Conservation (phyloP, 1,140 invertebrate genomes). For the Dendroctonus ponderosae region DNA sequence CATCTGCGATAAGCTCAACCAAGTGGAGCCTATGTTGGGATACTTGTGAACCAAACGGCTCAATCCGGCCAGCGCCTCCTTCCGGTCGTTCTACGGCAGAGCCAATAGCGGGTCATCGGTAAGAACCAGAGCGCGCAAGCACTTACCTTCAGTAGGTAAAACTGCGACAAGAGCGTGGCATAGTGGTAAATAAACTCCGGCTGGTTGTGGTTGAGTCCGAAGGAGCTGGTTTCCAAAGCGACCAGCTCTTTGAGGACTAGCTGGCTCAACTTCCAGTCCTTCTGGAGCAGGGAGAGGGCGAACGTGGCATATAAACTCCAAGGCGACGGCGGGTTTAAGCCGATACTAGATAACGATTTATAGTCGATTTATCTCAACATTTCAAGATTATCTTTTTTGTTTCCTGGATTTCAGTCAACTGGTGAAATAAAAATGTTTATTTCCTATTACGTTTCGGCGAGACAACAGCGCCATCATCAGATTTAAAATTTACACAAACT, state of each 20-base stretch:
- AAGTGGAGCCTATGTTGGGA: slow-evolving; percentile 40
- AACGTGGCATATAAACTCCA: slow-evolving; percentile 66
- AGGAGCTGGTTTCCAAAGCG: slow-evolving; percentile 8
- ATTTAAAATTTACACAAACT: too few relatives aligned
- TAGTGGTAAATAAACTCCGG: slow-evolving; percentile 42
- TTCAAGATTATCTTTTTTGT: slow-evolving; percentile 1
- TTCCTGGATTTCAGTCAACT: too few relatives aligned
- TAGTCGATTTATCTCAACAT: too few relatives aligned
- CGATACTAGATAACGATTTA: slow-evolving; percentile 49
- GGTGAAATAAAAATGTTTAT: too few relatives aligned
- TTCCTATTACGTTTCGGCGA: too few relatives aligned
- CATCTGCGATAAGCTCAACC: slow-evolving; percentile 43
- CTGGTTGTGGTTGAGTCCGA: slow-evolving; percentile 27
- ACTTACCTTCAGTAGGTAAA: slow-evolving; percentile 42
- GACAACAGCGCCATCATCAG: too few relatives aligned
- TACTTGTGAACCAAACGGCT: slow-evolving; percentile 44
- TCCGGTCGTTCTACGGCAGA: slow-evolving; percentile 33
- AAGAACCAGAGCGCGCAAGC: neutral
- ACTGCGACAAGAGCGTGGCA: slow-evolving; percentile 38
- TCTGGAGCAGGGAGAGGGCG: slow-evolving; percentile 65
- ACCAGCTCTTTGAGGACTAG: slow-evolving; percentile 66
- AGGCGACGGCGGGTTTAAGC: slow-evolving; percentile 61
- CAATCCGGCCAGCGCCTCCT: slow-evolving; percentile 36
- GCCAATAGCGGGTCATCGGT: neutral
- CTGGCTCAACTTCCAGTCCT: slow-evolving; percentile 60